Base-by-base conservation (phyloP, 2,888 invertebrate species). In the Cosmorhoe ocellata region DNA sequence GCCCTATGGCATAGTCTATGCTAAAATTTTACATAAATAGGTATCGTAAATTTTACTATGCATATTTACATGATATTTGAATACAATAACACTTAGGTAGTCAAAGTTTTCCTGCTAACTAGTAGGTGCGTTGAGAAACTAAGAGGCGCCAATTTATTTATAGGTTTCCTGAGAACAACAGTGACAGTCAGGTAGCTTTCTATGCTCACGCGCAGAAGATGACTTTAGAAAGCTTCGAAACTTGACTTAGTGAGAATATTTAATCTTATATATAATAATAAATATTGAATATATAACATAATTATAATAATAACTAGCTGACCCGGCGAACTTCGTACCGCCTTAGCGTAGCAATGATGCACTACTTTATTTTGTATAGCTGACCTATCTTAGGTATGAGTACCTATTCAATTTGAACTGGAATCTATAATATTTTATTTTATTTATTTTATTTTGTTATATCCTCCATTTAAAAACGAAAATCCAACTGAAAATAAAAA, bases 1-100 rank as follows among this genome's bases (percentile, higher is more conserved):
- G 45, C 30, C 47, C 18, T 18, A 3, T 18, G n/a, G n/a, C n/a
- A n/a, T n/a, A n/a, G 4, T 18, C 37, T 65, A 76, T 77, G 71
- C 69, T 67, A 78, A 79, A 71, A 53, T 50, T 58, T 59, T 65
- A 67, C 63, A 40, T 60, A 40, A 30, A 40, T 62, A 60, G 67
- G 47, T 47, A 59, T 46, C 51, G 56, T 63, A 56, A 56, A 63
- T 64, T 61, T 65, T 59, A 37, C 40, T 47, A 62, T 47, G 49
- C 51, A 31, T 33, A 55, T 42, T 57, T 44, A 56, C 55, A 56
- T 42, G 31, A 49, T 37, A 53, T 66, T 61, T 61, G 56, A 49
- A 60, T 63, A 56, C 61, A 59, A 57, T 55, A 51, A 55, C 41
- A 31, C 37, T 41, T 49, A 46, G 34, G 30, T 32, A 41, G 41